Evolutionary conservation across 2,113 vertebrate genomes (phyloP).

Genomic region (Strix uralensis): DNA sequence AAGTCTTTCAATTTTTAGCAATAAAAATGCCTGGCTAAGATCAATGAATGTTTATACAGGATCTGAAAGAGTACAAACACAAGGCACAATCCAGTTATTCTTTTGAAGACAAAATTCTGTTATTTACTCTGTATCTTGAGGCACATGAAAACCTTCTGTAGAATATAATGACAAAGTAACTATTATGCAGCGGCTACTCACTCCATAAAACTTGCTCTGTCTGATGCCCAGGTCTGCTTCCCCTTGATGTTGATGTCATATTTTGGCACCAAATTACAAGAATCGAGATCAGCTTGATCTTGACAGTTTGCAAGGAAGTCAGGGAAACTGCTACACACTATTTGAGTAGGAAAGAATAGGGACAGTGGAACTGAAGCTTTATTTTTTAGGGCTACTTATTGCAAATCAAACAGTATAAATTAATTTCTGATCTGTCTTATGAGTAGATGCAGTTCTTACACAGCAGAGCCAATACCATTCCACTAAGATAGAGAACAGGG

Average conservation of each 20-base stretch:
- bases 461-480: not conserved
- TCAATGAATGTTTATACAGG: not conserved
- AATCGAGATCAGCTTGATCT: not conserved
- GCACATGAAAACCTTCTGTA: not conserved
- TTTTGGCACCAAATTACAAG: not conserved
- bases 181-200: not conserved
- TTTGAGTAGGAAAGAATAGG: not conserved
- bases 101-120: conserved; percentile 1
- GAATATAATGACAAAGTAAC: not conserved
- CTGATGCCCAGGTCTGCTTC: not conserved
- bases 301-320: not conserved
- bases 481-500: not conserved
- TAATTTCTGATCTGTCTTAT: not conserved
- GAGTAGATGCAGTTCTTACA: not conserved
- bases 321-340: not conserved
- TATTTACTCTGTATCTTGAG: not conserved
- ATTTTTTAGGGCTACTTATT: not conserved
- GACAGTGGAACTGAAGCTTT: not conserved
- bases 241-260: not conserved
- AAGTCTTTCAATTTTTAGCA: not conserved
- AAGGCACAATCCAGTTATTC: not conserved
- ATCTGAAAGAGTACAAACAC: not conserved
- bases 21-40: not conserved
- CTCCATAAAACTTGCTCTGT: not conserved
- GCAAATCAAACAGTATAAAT: not conserved